phyloP scores from a whole-genome alignment of 1,140 invertebrate species.

The Choristoneura fumiferana region DNA sequence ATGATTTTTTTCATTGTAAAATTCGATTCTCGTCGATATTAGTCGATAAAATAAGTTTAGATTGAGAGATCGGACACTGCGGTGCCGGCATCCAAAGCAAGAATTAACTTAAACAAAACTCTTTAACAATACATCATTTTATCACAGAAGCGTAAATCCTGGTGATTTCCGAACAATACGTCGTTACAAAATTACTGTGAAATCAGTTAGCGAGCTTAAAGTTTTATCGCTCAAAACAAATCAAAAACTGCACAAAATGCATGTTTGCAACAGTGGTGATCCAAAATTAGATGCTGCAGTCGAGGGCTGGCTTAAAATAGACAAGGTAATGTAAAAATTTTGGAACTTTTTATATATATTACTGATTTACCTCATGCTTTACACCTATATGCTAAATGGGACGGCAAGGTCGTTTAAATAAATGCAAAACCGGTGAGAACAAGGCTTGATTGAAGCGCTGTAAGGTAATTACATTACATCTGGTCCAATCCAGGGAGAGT shows the following conservation, averaged over 20 bases:
- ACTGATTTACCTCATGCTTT: not conserved
- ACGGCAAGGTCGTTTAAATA: conserved; percentile 10
- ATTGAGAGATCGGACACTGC: not conserved
- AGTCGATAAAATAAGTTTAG: conserved; percentile 9
- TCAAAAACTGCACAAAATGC: conserved; percentile 38
- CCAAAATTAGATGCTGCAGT: conserved; percentile 54
- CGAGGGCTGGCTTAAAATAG: conserved; percentile 58
- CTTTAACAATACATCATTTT: not conserved
- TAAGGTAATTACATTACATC: conserved; percentile 1
- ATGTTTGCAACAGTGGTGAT: conserved; percentile 57
- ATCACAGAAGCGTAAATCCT: not conserved
- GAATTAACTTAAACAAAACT: not conserved
- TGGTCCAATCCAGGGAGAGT: not conserved
- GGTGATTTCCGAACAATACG: not conserved
- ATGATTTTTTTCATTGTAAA: not conserved
- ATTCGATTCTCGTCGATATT: conserved; percentile 5
- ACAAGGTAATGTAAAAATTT: conserved; percentile 43
- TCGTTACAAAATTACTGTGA: not conserved
- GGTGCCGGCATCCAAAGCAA: not conserved
- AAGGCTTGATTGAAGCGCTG: not conserved
- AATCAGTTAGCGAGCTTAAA: not conserved
- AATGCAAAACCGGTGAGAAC: not conserved
- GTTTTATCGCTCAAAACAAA: conserved; percentile 3
- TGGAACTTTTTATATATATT: not conserved
- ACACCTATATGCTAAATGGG: not conserved